Base-by-base conservation (phyloP, 2,888 invertebrate genomes). In the Patella pellucida region DNA sequence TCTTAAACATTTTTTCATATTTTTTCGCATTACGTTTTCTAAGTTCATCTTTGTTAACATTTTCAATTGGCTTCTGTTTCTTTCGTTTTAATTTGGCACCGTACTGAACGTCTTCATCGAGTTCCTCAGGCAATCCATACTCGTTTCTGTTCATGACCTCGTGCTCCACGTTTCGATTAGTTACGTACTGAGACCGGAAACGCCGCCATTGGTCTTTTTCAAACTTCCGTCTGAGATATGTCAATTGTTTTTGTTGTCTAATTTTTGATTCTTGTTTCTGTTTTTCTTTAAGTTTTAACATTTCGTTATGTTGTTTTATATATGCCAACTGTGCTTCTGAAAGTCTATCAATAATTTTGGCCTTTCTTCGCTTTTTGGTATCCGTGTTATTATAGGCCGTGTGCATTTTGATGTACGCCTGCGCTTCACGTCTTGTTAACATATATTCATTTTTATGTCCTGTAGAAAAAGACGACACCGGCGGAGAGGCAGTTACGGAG, bases 141-240 rank as follows among this genome's bases (percentile, higher is more conserved):
- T 83, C 78, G n/a, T 82, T 73, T 1, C 87, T 79, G 71, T 83
- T 83, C 69, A 72, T 81, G 52, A 81, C 79, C 71, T 86, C 86
- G 68, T 86, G 81, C 69, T 86, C 85, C 2, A 88, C 77, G n/a
- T 85, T 83, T 23, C 86, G 82, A 71, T 83, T 81, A 52, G 87
- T 88, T 52, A 88, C 86, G 74, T 88, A 88, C 76, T 88, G 87
- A 12, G 85, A 85, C 74, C 85, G 84, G 78, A 86, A 88, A 12
- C 87, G 81, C 19, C 83, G 79, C 81, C 81, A 81, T 69, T 86
- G 83, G 52, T 84, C 83, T 41, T 84, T 81, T 62, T 86, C 82
- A 69, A 85, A 86, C 72, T 83, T 82, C 67, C 82, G 81, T 7
- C 86, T 76, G 16, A 86, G 69, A 23, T 79, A 78, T 70, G 80